These are phyloP conservation scores for Lerista edwardsae DNA, from an alignment of 2,797 vertebrate species.

Conservation along the genomic window DNA sequence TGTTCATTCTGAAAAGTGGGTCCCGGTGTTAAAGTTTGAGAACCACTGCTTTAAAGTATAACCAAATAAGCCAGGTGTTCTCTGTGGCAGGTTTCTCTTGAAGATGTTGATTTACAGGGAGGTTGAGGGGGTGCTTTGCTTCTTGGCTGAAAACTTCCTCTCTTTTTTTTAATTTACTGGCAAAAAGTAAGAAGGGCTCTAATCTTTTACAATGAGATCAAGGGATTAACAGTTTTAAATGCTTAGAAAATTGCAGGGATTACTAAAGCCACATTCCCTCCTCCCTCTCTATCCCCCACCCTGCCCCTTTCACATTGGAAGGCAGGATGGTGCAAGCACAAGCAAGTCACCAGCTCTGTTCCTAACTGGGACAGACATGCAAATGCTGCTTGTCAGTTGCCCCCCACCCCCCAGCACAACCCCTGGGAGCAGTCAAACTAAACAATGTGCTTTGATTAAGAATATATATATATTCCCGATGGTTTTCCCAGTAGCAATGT, in stretches of 20 bases:
- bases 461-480: no score
- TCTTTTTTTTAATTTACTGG: slow-evolving; percentile 42
- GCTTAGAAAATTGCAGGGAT: slow-evolving; percentile 71
- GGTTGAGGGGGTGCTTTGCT: slow-evolving; percentile 16
- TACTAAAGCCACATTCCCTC: slow-evolving; percentile 8
- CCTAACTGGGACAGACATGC: not conserved
- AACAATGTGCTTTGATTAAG: no score
- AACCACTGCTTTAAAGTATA: no score
- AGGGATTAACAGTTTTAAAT: slow-evolving; percentile 66
- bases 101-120: not conserved
- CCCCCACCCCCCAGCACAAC: no score
- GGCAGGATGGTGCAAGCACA: no score
- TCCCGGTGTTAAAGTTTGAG: no score
- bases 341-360: not conserved
- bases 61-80: rapidly evolving
- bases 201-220: slow-evolving; percentile 72
- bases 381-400: not conserved
- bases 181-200: slow-evolving; percentile 43
- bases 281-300: not conserved
- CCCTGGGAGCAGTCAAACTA: not conserved
- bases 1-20: no score
- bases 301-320: not conserved
- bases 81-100: not conserved
- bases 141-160: slow-evolving; percentile 51
- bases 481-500: no score